Percentiles rank a stretch among this genome's conserved stretches.
Evolutionary conservation across 2,797 vertebrate species (phyloP).

Genomic region (Pagetopsis macropterus): DNA sequence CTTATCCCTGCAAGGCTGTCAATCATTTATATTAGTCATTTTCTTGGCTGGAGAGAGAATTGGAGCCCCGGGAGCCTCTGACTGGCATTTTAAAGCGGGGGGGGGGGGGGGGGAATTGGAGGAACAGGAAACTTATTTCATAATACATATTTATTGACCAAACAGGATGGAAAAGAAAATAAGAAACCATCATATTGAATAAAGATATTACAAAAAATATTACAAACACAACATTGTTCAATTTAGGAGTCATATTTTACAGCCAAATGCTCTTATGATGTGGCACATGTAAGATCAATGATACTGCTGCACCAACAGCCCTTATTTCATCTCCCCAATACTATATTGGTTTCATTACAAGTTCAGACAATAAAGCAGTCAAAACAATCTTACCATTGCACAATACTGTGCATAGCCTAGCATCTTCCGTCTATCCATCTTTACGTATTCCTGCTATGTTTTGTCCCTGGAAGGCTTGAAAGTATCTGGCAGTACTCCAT

Average conservation of each 20-base stretch:
- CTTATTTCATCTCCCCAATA: constrained; percentile 46
- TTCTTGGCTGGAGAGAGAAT: constrained; percentile 71
- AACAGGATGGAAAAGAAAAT: constrained; percentile 52
- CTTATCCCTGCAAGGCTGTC: constrained; percentile 73
- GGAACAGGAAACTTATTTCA: constrained; percentile 61
- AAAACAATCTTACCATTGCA: constrained; percentile 79
- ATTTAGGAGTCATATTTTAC: constrained; percentile 48
- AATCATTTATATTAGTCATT: constrained; percentile 81
- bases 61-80: constrained; percentile 56
- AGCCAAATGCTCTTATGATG: constrained; percentile 43
- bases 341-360: constrained; percentile 45
- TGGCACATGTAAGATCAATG: constrained; percentile 56
- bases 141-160: constrained; percentile 69
- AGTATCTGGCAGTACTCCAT: constrained; percentile 52
- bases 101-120: constrained; percentile 46
- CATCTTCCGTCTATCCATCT: constrained; percentile 65
- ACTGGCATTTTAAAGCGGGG: constrained; percentile 70
- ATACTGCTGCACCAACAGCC: constrained; percentile 41
- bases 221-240: constrained; percentile 54
- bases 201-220: constrained; percentile 60
- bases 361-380: constrained; percentile 59
- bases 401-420: constrained; percentile 47
- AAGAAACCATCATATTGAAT: constrained; percentile 63
- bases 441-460: constrained; percentile 41
- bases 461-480: constrained; percentile 57